Base-by-base conservation (phyloP, 2,797 vertebrate species). In the Rhinatrema bivittatum region DNA sequence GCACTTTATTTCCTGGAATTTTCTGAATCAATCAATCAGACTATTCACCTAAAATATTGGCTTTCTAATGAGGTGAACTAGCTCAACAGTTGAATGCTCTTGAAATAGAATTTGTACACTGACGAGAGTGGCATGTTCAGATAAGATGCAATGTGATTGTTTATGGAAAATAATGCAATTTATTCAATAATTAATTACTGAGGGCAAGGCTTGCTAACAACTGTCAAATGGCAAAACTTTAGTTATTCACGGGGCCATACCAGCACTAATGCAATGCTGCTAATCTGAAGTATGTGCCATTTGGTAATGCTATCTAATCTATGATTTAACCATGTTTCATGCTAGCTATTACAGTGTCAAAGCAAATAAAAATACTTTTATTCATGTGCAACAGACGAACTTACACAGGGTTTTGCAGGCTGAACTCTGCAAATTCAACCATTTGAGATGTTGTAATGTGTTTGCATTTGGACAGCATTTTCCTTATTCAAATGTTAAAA, bases 401-500 rank as follows among this genome's bases (percentile, higher is more conserved):
- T 14, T 10, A 21, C 22, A 30, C 25, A 25, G 13, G 28, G 9
- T 20, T 33, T 14, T 39, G 16, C n/a, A n/a, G n/a, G 20, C 19
- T 32, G 20, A 11, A 41, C 11, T 1, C 13, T 23, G 41, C 32
- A 53, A 47, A 32, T 23, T 17, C 37, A 27, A 18, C 25, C 17
- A 10, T 18, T 3, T 1, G 9, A 29, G 42, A 44, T 21, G 23
- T 19, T 16, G 27, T 27, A 20, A 25, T 1, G 9, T 7, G 14
- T 10, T 41, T 27, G 16, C 3, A 3, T 42, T 45, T 32, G 34
- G 45, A 46, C 49, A 28, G 30, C 7, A 9, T 21, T 43, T 26
- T 32, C 25, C 26, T 42, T 39, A 41, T 30, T 46, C 28, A 27
- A 36, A 30, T 31, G 23, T 22, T 45, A 20, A 9, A 33, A 30